Percentiles rank a stretch among this genome's conserved stretches.
phyloP scores from a whole-genome alignment of 2,797 vertebrate genomes.

The Peromyscus nudipes region DNA sequence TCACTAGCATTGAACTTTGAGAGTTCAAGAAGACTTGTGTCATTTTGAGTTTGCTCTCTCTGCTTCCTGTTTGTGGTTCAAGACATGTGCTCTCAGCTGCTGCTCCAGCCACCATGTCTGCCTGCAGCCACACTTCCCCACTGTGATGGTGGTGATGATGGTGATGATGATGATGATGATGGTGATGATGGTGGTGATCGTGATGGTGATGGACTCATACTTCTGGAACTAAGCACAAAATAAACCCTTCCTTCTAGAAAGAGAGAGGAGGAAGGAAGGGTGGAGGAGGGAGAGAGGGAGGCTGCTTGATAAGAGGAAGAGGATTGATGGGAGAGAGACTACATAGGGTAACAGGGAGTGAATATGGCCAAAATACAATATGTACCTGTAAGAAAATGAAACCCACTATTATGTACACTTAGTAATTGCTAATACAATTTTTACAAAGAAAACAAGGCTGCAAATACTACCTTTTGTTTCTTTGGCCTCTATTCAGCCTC shows the following conservation, averaged over 20 bases:
- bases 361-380: background rate
- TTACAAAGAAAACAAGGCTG: background rate
- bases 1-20: background rate
- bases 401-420: background rate
- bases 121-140: background rate
- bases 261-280: background rate
- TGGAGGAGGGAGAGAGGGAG: too few species aligned
- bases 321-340: background rate
- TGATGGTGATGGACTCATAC: background rate
- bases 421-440: background rate
- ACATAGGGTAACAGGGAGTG: background rate
- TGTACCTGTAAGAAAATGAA: background rate
- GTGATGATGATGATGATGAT: too few species aligned
- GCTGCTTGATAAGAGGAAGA: background rate
- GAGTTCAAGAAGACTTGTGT: background rate
- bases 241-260: background rate
- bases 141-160: background rate
- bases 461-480: constrained; percentile 9
- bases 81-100: background rate
- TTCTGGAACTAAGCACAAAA: background rate
- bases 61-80: background rate
- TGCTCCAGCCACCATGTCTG: background rate
- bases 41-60: background rate
- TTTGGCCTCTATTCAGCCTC: background rate
- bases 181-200: too few species aligned